phyloP scores from a whole-genome alignment of 1,140 invertebrate species.

The Diprion similis region DNA sequence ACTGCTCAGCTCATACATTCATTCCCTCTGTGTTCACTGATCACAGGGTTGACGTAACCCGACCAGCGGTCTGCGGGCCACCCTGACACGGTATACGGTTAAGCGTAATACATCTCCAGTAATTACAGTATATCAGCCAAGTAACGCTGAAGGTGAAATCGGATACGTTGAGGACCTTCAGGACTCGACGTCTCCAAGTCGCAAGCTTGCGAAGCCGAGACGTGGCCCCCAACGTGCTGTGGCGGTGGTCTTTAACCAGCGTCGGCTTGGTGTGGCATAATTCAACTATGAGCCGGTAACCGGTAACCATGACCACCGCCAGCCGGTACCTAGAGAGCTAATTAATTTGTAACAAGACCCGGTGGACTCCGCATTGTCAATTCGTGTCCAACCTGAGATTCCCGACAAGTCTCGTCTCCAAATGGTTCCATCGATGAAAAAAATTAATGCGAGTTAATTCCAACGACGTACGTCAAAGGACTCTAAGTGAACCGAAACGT shows the following conservation, averaged over 20 bases:
- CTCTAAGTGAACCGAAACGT: not conserved
- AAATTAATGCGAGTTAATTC: not conserved
- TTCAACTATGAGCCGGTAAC: constrained; percentile 26
- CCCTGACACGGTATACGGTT: constrained; percentile 17
- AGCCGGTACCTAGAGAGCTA: constrained; percentile 38
- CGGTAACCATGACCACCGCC: constrained; percentile 53
- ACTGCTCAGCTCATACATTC: too few relatives aligned
- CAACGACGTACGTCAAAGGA: not conserved
- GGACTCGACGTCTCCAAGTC: too few relatives aligned
- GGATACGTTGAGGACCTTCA: constrained; percentile 26
- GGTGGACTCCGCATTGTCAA: not conserved
- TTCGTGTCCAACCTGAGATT: too few relatives aligned
- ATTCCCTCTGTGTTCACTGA: too few relatives aligned
- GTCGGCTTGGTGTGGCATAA: too few relatives aligned
- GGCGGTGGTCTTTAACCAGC: too few relatives aligned
- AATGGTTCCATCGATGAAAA: not conserved
- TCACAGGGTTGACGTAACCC: too few relatives aligned
- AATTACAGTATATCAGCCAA: constrained; percentile 37
- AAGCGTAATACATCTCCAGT: constrained; percentile 46
- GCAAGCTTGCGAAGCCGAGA: constrained; percentile 19
- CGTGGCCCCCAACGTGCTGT: constrained; percentile 47
- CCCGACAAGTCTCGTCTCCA: too few relatives aligned
- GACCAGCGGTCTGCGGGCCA: too few relatives aligned
- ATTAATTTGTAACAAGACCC: constrained; percentile 49
- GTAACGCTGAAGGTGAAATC: constrained; percentile 1